These are phyloP conservation scores for Eilema caniola DNA, from an alignment of 2,888 invertebrate species.

Conservation along the genomic window DNA sequence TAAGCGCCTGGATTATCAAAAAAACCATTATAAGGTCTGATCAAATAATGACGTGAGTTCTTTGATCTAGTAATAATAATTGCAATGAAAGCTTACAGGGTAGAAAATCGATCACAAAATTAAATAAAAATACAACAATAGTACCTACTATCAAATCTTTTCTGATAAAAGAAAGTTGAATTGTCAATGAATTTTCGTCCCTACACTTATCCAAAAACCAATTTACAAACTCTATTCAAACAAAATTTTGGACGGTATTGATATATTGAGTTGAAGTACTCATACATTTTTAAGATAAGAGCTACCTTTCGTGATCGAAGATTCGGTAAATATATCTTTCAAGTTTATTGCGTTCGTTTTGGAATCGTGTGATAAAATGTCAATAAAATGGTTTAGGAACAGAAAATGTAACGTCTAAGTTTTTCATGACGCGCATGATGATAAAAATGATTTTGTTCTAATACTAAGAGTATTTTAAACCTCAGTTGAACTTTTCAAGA, in stretches of 20 bases:
- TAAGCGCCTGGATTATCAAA: no score
- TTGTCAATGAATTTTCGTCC: neutral
- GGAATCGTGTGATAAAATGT: conserved; percentile 40
- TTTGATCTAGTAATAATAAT: no score
- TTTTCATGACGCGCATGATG: neutral
- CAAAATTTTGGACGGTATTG: conserved; percentile 24
- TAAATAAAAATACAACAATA: neutral
- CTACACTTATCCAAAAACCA: conserved; percentile 7
- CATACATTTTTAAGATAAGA: conserved; percentile 46
- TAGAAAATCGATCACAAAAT: neutral
- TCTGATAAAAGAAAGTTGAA: neutral
- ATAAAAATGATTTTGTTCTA: neutral
- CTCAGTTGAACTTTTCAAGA: no score
- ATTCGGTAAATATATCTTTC: conserved; percentile 39
- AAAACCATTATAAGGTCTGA: no score
- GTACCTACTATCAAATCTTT: neutral
- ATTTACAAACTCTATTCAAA: conserved; percentile 27
- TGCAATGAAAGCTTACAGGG: no score
- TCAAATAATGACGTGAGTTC: no score
- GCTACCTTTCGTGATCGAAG: conserved; percentile 31
- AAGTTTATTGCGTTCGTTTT: conserved; percentile 36
- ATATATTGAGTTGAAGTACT: conserved; percentile 22
- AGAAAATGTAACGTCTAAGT: neutral
- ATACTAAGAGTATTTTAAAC: neutral
- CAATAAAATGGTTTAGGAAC: neutral